Evolutionary conservation across 1,140 invertebrate genomes (phyloP).

Genomic region (Ips typographus): DNA sequence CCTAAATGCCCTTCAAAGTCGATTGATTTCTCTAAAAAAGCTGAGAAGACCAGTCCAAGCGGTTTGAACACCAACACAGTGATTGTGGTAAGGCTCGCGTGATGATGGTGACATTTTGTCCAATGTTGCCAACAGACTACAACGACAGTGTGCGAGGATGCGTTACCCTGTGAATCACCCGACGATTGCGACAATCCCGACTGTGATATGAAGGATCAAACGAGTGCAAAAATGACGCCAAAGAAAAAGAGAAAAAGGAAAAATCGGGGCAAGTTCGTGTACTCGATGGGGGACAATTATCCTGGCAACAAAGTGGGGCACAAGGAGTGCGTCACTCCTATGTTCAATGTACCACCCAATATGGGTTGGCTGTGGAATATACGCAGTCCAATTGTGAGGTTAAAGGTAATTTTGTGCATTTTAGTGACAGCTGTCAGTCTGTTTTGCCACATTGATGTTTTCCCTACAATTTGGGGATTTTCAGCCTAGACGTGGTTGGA

Average conservation of each 20-base stretch:
- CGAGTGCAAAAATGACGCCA: constrained; percentile 5
- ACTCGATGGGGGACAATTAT: constrained; percentile 47
- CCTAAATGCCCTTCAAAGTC: constrained; percentile 19
- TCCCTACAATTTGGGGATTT: constrained; percentile 1
- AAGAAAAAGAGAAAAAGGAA: constrained; percentile 36
- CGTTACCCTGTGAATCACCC: neutral
- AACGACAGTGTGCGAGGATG: neutral
- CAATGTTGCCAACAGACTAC: constrained; percentile 12
- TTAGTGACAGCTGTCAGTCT: neutral
- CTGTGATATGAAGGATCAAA: constrained; percentile 17
- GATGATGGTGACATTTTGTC: neutral
- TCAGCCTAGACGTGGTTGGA: constrained; percentile 57
- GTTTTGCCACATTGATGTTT: neutral
- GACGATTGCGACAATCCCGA: constrained; percentile 22
- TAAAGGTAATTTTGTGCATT: constrained; percentile 36
- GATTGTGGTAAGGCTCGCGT: neutral
- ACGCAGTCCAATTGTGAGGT: constrained; percentile 29
- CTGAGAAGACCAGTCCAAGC: neutral
- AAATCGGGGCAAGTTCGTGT: constrained; percentile 43
- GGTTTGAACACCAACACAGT: neutral
- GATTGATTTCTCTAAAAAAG: constrained; percentile 12
- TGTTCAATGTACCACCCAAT: constrained; percentile 54
- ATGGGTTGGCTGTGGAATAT: constrained; percentile 64
- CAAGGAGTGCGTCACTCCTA: constrained; percentile 52
- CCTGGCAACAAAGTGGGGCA: constrained; percentile 57